Evolutionary conservation across 2,888 invertebrate genomes (phyloP).

Genomic region (Cantharis rufa): DNA sequence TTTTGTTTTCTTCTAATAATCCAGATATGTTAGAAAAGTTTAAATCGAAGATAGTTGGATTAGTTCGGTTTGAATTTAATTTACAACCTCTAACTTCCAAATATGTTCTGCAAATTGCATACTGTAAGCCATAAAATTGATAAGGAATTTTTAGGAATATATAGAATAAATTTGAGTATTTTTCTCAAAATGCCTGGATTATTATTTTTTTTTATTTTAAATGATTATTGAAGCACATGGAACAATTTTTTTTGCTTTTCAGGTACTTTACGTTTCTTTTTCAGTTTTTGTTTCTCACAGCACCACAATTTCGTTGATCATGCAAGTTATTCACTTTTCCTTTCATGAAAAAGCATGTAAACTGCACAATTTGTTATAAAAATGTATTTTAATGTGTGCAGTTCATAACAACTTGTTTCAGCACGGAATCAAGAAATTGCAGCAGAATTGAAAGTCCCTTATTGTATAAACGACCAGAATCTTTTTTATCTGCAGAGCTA

Average conservation of each 20-base stretch:
- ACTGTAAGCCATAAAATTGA: no score
- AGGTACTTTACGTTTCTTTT: neutral
- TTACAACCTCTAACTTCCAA: no score
- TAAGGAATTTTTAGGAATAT: no score
- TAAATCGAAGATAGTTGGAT: no score
- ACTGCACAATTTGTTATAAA: neutral
- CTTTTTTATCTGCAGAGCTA: neutral
- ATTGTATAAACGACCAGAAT: slow-evolving; percentile 14
- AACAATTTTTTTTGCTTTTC: neutral
- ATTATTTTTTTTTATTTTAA: neutral
- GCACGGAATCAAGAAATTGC: slow-evolving; percentile 27
- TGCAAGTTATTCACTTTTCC: neutral
- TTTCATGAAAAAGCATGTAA: slow-evolving; percentile 8
- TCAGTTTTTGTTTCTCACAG: neutral
- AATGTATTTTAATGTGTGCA: neutral
- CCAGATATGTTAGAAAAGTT: no score
- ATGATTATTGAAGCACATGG: neutral
- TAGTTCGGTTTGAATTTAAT: no score
- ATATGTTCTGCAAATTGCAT: no score
- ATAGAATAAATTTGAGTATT: neutral
- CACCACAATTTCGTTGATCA: neutral
- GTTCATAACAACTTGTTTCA: slow-evolving; percentile 14
- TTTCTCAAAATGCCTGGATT: neutral
- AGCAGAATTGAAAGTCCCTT: slow-evolving; percentile 16
- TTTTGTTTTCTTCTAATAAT: neutral